Evolutionary conservation across 1,140 invertebrate genomes (phyloP).

Genomic region (Paraescarpia echinospica): DNA sequence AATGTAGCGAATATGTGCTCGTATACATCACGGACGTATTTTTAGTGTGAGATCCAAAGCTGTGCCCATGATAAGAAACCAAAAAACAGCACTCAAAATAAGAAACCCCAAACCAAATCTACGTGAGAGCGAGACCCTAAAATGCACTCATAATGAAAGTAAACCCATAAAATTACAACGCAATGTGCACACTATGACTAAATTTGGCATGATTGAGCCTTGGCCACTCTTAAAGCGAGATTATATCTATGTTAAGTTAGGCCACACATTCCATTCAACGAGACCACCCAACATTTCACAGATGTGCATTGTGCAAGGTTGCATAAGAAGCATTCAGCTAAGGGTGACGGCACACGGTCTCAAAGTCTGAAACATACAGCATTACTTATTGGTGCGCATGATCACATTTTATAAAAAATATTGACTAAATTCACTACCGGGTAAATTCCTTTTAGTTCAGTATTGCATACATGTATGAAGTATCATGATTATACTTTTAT

Average conservation of each 20-base stretch:
- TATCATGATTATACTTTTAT: too few relatives aligned
- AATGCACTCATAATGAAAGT: not conserved
- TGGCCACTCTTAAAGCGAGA: not conserved
- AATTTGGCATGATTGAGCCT: not conserved
- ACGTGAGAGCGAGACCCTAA: not conserved
- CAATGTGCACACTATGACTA: not conserved
- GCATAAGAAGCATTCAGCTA: not conserved
- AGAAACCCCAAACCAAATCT: not conserved
- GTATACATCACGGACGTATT: not conserved
- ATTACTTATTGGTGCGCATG: too few relatives aligned
- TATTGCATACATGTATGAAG: too few relatives aligned
- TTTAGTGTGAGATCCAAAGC: not conserved
- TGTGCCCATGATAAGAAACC: not conserved
- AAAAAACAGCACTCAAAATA: not conserved
- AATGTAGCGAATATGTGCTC: not conserved
- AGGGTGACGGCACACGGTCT: too few relatives aligned
- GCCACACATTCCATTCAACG: not conserved
- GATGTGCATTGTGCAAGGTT: not conserved
- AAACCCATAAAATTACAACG: not conserved
- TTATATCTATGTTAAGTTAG: not conserved
- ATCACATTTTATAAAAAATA: too few relatives aligned
- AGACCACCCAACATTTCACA: not conserved
- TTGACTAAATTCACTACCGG: too few relatives aligned
- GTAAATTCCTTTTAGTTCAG: too few relatives aligned
- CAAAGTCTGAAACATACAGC: too few relatives aligned